These are phyloP conservation scores for Emesis furor DNA, from an alignment of 2,888 invertebrate genomes.

Conservation along the genomic window DNA sequence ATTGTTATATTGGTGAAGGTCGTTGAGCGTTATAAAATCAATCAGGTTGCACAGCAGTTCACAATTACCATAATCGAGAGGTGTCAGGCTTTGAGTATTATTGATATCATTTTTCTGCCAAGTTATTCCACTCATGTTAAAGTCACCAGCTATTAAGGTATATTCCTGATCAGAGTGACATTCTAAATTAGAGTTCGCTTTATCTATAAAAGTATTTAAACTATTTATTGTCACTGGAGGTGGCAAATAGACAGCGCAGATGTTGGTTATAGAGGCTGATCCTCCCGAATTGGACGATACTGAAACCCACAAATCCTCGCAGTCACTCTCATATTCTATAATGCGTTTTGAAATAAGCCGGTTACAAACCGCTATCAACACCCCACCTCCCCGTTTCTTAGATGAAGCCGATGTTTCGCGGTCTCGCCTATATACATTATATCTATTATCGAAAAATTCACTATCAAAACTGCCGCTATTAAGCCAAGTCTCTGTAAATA, in stretches of 20 bases:
- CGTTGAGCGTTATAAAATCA: no score
- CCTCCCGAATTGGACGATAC: no score
- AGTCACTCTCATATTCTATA: neutral
- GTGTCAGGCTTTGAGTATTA: no score
- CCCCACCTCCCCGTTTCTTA: constrained; percentile 16
- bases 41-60: no score
- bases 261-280: no score
- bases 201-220: neutral
- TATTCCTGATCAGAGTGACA: neutral
- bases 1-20: no score
- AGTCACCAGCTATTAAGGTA: neutral
- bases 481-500: constrained; percentile 53
- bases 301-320: neutral
- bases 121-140: neutral
- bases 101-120: neutral
- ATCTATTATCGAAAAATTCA: constrained; percentile 50
- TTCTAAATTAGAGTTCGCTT: neutral
- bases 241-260: neutral
- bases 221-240: neutral
- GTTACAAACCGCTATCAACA: neutral
- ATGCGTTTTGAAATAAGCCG: neutral
- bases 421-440: constrained; percentile 47
- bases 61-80: no score
- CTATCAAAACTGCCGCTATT: constrained; percentile 27
- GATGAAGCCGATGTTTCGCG: neutral